A percentile compares a stretch with the other conserved stretches of the same genome.
These are phyloP conservation scores for Sebastes glaucus DNA, from an alignment of 2,797 vertebrate species.

Conservation along the genomic window DNA sequence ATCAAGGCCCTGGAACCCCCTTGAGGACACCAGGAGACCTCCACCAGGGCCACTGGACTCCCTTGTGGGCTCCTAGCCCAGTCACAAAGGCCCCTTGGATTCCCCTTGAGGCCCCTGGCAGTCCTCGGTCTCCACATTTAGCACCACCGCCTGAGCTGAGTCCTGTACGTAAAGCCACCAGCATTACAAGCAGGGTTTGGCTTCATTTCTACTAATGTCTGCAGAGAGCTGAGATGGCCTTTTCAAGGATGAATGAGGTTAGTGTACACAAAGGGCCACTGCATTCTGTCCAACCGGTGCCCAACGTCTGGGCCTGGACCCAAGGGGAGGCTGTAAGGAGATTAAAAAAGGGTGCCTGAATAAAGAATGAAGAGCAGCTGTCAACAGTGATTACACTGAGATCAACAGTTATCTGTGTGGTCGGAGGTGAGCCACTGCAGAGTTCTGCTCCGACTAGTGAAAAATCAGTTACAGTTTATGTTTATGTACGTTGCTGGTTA, in stretches of 20 bases:
- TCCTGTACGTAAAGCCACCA: neutral
- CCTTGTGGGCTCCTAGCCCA: neutral
- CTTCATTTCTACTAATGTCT: conserved; percentile 8
- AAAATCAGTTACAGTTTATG: no score
- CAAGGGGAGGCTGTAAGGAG: neutral
- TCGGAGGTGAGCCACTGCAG: neutral
- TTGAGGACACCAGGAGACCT: neutral
- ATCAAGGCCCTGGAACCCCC: neutral
- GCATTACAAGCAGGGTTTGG: neutral
- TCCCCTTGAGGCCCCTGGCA: neutral
- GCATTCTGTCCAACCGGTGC: conserved; percentile 5
- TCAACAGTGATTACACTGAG: neutral
- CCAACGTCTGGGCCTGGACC: conserved; percentile 11
- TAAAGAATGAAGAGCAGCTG: neutral
- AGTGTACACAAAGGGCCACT: conserved; percentile 12
- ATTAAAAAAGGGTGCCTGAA: conserved; percentile 2
- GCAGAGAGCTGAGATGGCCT: neutral
- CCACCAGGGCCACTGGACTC: no score
- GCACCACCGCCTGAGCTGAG: neutral
- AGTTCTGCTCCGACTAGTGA: neutral
- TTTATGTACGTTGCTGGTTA: neutral
- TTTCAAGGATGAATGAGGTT: conserved; percentile 24
- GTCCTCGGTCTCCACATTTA: neutral
- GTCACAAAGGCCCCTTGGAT: no score
- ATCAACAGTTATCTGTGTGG: neutral